Conservation (phyloP, 2,113 vertebrate genomes). For the Oreochromis spilurus region DNA sequence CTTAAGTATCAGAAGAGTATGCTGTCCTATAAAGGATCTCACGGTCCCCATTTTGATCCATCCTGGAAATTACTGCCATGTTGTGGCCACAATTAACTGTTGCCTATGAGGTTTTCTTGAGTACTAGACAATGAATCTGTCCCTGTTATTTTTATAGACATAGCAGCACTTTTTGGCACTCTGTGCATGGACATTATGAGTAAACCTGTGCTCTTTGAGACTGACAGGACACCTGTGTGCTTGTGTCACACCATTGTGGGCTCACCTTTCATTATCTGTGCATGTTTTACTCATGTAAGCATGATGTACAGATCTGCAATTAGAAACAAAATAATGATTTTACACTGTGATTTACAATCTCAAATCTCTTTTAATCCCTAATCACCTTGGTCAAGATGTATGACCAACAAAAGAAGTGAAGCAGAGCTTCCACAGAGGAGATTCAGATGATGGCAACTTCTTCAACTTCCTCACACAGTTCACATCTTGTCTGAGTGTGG, state of each 20-base stretch:
- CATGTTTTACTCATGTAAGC: background rate
- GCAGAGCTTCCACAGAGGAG: background rate
- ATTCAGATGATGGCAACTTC: background rate
- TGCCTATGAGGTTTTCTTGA: background rate
- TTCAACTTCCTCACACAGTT: background rate
- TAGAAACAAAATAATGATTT: background rate
- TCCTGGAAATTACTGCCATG: background rate
- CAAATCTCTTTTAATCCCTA: background rate
- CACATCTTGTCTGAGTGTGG: background rate
- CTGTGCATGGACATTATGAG: background rate
- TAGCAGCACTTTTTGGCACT: background rate
- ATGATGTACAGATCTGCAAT: accelerated
- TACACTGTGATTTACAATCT: accelerated
- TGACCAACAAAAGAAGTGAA: background rate
- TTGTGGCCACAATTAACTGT: background rate
- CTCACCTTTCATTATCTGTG: accelerated
- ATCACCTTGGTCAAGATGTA: background rate
- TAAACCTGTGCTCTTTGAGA: background rate
- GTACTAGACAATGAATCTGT: background rate
- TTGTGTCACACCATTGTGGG: background rate
- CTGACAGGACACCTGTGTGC: background rate
- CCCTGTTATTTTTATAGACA: background rate
- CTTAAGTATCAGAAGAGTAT: background rate
- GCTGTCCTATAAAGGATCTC: background rate
- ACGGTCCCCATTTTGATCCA: accelerated